Percentiles rank a stretch among this genome's conserved stretches.
phyloP scores from a whole-genome alignment of 2,888 invertebrate species.

The Sinopyrophorus schimmeli region DNA sequence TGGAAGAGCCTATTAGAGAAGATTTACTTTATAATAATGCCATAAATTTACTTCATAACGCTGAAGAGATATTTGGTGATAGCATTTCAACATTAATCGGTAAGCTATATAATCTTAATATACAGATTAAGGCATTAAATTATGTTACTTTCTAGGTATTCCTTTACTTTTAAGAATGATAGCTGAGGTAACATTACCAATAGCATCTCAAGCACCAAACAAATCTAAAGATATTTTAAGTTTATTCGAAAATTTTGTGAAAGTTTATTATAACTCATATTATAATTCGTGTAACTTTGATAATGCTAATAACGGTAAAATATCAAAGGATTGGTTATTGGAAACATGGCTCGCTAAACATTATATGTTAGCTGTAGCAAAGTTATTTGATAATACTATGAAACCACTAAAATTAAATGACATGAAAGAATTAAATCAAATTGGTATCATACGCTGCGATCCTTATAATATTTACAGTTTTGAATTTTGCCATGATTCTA shows the following conservation, averaged over 20 bases:
- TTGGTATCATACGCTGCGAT: slow-evolving; percentile 19
- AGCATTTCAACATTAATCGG: slow-evolving; percentile 16
- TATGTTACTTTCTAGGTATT: slow-evolving; percentile 14
- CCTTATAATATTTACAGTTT: neutral
- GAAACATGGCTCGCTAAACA: slow-evolving; percentile 7
- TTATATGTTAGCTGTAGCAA: slow-evolving; percentile 8
- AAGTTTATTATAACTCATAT: too few species aligned
- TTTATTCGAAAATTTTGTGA: slow-evolving; percentile 16
- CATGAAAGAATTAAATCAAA: slow-evolving; percentile 19
- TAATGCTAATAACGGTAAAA: neutral
- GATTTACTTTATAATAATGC: slow-evolving; percentile 1
- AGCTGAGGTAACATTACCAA: slow-evolving; percentile 20
- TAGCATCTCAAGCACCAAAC: neutral
- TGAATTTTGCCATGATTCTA: slow-evolving; percentile 21
- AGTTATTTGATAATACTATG: slow-evolving; percentile 6
- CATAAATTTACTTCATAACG: slow-evolving; percentile 3
- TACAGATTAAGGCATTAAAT: neutral
- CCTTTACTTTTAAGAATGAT: slow-evolving; percentile 23
- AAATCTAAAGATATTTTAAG: slow-evolving; percentile 3
- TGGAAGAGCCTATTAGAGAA: neutral
- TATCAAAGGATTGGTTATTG: slow-evolving; percentile 11
- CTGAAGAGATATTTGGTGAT: slow-evolving; percentile 17
- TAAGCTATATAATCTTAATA: slow-evolving; percentile 3
- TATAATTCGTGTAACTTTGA: too few species aligned
- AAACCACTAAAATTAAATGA: slow-evolving; percentile 1